Conservation (phyloP, 2,797 vertebrate genomes). For the Sparus aurata region DNA sequence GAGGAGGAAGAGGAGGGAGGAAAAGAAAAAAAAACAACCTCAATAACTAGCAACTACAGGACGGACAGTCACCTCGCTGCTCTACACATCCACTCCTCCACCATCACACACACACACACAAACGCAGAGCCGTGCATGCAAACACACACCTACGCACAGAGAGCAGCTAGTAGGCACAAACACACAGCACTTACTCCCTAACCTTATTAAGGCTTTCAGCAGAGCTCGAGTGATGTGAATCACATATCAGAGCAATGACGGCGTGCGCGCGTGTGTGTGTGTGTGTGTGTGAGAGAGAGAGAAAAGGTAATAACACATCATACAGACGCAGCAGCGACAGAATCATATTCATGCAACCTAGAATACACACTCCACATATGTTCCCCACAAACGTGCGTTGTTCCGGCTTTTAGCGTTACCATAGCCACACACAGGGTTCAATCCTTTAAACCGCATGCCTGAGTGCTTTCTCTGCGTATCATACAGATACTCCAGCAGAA, state of each 20-base stretch:
- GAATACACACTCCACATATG: constrained; percentile 24
- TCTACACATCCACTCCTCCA: constrained; percentile 32
- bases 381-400: constrained; percentile 23
- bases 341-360: constrained; percentile 18
- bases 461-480: constrained; percentile 58
- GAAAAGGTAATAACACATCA: constrained; percentile 40
- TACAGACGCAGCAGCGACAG: constrained; percentile 25
- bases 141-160: constrained; percentile 56
- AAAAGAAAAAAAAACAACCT: constrained; percentile 40
- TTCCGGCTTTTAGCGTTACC: constrained; percentile 53
- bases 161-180: constrained; percentile 50
- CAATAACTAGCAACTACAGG: constrained; percentile 51
- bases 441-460: constrained; percentile 52
- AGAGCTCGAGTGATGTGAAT: constrained; percentile 67
- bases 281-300: constrained; percentile 2
- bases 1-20: constrained; percentile 54
- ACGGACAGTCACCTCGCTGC: constrained; percentile 49
- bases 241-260: constrained; percentile 63
- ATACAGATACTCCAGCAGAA: constrained; percentile 66
- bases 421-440: constrained; percentile 21
- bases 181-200: constrained; percentile 77
- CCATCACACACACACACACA: constrained; percentile 22
- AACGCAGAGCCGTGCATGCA: constrained; percentile 29
- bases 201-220: constrained; percentile 83
- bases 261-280: constrained; percentile 11